Conservation (phyloP, 1,140 invertebrate species). For the Aphidius gifuensis region DNA sequence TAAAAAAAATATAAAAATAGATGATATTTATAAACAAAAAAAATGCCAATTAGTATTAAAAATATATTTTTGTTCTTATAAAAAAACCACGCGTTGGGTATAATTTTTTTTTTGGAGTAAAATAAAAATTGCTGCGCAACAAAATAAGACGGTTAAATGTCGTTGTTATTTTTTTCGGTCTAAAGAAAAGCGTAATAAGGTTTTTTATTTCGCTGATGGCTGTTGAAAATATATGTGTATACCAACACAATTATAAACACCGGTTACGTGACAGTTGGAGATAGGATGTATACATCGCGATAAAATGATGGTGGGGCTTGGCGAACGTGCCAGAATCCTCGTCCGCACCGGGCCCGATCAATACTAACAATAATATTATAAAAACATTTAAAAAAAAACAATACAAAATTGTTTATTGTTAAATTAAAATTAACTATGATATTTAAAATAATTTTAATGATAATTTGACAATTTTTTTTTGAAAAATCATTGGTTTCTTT, state of each 20-base stretch:
- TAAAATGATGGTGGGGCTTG: constrained; percentile 35
- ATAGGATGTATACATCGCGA: not conserved
- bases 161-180: too few relatives aligned
- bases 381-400: not conserved
- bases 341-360: constrained; percentile 37
- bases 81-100: too few relatives aligned
- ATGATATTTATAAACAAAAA: too few relatives aligned
- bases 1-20: too few relatives aligned
- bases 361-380: constrained; percentile 31
- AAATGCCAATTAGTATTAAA: too few relatives aligned
- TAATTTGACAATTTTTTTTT: not conserved
- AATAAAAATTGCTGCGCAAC: too few relatives aligned
- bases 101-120: too few relatives aligned
- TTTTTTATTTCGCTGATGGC: too few relatives aligned
- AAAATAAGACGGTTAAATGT: too few relatives aligned
- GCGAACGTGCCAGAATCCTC: constrained; percentile 50
- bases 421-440: not conserved
- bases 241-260: not conserved
- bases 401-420: not conserved
- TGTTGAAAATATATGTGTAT: too few relatives aligned
- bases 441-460: not conserved
- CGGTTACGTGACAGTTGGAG: constrained; percentile 20
- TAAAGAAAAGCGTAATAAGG: too few relatives aligned
- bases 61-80: too few relatives aligned
- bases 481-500: constrained; percentile 10